Conservation (phyloP, 1,140 invertebrate genomes). For the Brachionus sp. region DNA sequence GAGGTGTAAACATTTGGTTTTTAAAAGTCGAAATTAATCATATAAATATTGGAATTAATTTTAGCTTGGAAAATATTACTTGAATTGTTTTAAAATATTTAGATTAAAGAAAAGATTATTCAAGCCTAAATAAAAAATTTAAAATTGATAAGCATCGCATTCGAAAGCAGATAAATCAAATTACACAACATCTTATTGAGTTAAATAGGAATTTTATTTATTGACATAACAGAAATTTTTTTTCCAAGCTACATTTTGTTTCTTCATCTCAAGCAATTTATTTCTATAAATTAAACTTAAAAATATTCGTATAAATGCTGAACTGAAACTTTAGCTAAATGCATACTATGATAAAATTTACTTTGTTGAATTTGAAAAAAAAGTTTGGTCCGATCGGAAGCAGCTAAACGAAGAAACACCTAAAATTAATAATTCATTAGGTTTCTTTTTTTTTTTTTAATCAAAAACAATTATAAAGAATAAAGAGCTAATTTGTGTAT, state of each 20-base stretch:
- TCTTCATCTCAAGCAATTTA: background rate
- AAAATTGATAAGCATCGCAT: background rate
- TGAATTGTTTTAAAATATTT: background rate
- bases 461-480: background rate
- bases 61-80: background rate
- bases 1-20: slow-evolving; percentile 1
- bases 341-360: no score
- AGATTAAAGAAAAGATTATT: background rate
- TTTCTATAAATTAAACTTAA: background rate
- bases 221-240: background rate
- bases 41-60: background rate
- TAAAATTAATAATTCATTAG: background rate
- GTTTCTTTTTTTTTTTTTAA: background rate
- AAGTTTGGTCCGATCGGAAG: background rate
- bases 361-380: background rate
- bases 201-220: background rate
- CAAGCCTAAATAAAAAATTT: background rate
- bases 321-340: no score
- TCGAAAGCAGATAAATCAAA: background rate
- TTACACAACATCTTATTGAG: background rate
- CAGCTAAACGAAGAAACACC: background rate
- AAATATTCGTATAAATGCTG: no score
- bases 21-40: background rate
- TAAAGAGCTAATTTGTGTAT: no score
- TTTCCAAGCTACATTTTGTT: background rate